Base-by-base conservation (phyloP, 2,888 invertebrate species). In the Melipona beecheii region DNA sequence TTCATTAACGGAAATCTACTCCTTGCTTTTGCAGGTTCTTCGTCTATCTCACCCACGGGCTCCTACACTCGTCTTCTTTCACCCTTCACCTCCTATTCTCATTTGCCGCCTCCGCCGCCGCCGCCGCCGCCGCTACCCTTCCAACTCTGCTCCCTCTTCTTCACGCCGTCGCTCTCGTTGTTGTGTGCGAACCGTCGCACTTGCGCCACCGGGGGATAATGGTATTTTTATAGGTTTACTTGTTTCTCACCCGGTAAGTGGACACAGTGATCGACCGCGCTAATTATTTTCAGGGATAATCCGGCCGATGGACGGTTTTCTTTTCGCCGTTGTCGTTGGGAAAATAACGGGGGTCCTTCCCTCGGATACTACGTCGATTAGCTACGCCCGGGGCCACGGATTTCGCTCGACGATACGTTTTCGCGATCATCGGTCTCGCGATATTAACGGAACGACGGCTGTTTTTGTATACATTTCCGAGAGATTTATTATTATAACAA, bases 181-280 rank as follows among this genome's bases (percentile, higher is more conserved):
- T 69, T 84, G 74, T 87, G 76, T 87, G 89, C 85, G 87, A 90
- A 86, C 87, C 81, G 81, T 83, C 84, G 84, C 88, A 91, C 88
- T 91, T 91, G 87, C 78, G 81, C 77, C 85, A 75, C 71, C 62
- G 73, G 85, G 43, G 43, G 88, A 85, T 90, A 90, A 92, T 90
- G 86, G 86, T 90, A 89, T 91, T 91, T 92, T 91, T 90, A 90
- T 91, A 90, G 89, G 88, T 87, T 89, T 85, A 85, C 87, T 85
- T 88, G 84, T 83, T 83, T 87, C 86, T 76, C 89, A 85, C 87
- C 72, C 78, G 81, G 56, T 70, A 75, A 86, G 75, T 83, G 89
- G 86, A 86, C 82, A 75, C 84, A 74, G 72, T 84, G 88, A 90
- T 89, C 89, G 87, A 89, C 78, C 87, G 76, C 79, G 87, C 88